These are phyloP conservation scores for Coracopsis vasa DNA, from an alignment of 2,113 vertebrate species.

Conservation along the genomic window DNA sequence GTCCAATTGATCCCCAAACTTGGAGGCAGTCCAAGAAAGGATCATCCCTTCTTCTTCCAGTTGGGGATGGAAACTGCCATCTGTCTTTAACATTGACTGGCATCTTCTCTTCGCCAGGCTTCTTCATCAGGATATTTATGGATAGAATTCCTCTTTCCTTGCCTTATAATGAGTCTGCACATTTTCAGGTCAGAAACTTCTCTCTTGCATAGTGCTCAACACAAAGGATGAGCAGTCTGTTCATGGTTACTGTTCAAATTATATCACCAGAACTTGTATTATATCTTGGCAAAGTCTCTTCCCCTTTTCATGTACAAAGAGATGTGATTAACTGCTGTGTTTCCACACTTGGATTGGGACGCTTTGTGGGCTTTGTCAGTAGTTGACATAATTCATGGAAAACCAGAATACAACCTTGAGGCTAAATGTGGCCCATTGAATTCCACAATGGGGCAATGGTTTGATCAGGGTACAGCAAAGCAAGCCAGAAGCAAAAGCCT, in stretches of 20 bases:
- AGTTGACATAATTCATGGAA: constrained; percentile 26
- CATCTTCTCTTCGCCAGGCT: not conserved
- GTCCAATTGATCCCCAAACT: fast-evolving
- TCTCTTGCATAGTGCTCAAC: constrained; percentile 22
- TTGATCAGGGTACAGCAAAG: not conserved
- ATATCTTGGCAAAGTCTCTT: constrained; percentile 10
- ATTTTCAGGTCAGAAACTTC: constrained; percentile 41
- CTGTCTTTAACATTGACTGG: not conserved
- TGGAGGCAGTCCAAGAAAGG: not conserved
- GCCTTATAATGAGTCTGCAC: constrained; percentile 10
- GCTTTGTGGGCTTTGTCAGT: not conserved
- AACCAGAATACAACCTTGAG: constrained; percentile 43
- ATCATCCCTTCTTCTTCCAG: not conserved
- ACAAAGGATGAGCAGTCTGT: constrained; percentile 22
- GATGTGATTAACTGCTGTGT: constrained; percentile 28
- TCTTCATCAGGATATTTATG: not conserved
- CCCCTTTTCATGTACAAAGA: constrained; percentile 10
- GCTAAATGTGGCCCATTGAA: constrained; percentile 42
- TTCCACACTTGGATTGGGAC: constrained; percentile 17
- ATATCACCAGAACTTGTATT: constrained; percentile 12
- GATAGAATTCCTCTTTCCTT: not conserved
- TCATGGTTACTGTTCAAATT: constrained; percentile 41
- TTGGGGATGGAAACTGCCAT: not conserved
- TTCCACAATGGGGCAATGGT: constrained; percentile 1
- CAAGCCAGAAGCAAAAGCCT: constrained; percentile 31